Evolutionary conservation across 2,888 invertebrate genomes (phyloP), one percentile per base, ranked within the genome.

Genomic region (Oscheius onirici): DNA sequence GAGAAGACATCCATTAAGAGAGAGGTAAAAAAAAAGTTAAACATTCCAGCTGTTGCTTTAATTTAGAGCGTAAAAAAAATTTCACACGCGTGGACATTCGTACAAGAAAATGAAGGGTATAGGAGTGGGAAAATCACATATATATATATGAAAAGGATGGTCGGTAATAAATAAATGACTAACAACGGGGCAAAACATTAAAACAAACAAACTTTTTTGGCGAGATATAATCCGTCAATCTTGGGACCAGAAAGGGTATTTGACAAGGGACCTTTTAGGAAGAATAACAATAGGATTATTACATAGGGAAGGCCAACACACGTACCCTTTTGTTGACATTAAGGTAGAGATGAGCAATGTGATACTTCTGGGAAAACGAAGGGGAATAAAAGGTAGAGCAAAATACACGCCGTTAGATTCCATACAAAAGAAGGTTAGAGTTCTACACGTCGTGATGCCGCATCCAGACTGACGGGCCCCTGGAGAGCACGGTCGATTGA

Each of bases 401-500:
- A 34, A 34, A 34, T 34, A 41, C 58, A 58, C 40, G 40, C 58
- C 58, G 58, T 63, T 63, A 63, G 60, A 63, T 26, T n/a, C 3
- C 60, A 63, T 24, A 63, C 63, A 63, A 44, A 43, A 17, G 15
- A 20, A 17, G 13, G 54, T 69, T 69, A 69, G 1, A 69, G 51
- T 60, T 69, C 69, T 49, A 58, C 20, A 22, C 28, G 58, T 20
- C 52, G 43, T 13, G 28, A 28, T 3, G 57, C 49, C 8, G 49
- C 46, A 41, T 44, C 69, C 28, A 58, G 13, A 17, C 43, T 57
- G 10, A 61, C 70, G 34, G 82, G 82, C 44, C 82, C 82, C 63
- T 89, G 95, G 95, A 90, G 95, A 24, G 84, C 84, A 69, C 81
- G 84, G 66, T 76, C 74, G 61, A 84, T 78, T 60, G 79, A 77